A percentile compares a stretch with the other conserved stretches of the same genome.
Evolutionary conservation across 2,113 vertebrate species (phyloP).

Genomic region (Motacilla tschutschensis): DNA sequence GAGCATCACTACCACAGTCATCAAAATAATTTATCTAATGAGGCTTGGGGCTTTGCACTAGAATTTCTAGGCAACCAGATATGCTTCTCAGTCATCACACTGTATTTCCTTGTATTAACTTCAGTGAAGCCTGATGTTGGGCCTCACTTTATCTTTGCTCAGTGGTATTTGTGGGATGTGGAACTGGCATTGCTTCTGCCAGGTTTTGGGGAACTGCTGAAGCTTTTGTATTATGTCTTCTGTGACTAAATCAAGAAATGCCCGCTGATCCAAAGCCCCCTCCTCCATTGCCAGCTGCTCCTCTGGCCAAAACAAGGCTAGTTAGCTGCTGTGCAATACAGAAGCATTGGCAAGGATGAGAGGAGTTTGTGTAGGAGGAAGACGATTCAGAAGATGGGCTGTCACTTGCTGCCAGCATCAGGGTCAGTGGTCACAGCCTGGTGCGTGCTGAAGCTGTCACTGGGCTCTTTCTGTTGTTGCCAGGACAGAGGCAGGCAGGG

Average conservation of each 20-base stretch:
- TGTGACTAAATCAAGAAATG: not conserved
- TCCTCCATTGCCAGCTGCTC: not conserved
- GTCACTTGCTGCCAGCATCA: not conserved
- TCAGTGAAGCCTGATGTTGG: not conserved
- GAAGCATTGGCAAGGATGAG: not conserved
- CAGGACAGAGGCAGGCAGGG: not conserved
- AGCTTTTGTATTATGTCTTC: not conserved
- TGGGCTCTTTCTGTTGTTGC: not conserved
- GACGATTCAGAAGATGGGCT: not conserved
- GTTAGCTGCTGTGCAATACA: not conserved
- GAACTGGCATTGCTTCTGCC: not conserved
- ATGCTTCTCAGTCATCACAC: not conserved
- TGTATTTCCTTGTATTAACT: not conserved
- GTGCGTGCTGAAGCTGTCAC: rapidly evolving
- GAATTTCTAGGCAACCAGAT: not conserved
- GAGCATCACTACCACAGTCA: not conserved
- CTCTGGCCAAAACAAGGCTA: not conserved
- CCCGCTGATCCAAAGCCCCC: not conserved
- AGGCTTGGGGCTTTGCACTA: not conserved
- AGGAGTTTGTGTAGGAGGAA: not conserved
- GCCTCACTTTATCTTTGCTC: not conserved
- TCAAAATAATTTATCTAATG: not conserved
- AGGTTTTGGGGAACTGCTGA: not conserved
- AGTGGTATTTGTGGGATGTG: rapidly evolving
- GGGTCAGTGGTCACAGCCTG: not conserved